A percentile compares a stretch with the other conserved stretches of the same genome.
These are phyloP conservation scores for Bombus pyrosoma DNA, from an alignment of 1,140 invertebrate genomes.

Conservation along the genomic window DNA sequence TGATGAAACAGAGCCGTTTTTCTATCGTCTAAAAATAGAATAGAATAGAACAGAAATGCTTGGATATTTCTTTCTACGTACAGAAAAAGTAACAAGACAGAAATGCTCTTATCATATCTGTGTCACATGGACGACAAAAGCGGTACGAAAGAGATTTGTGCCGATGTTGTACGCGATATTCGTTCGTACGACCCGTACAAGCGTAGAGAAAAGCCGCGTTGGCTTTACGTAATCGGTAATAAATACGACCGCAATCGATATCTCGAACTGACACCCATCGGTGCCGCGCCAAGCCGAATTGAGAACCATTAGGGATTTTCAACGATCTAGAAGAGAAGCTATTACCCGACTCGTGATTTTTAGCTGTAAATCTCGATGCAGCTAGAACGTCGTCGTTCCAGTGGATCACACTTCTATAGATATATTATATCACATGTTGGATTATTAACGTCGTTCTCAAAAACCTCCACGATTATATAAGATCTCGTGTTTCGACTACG, in stretches of 20 bases:
- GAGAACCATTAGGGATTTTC: slow-evolving; percentile 36
- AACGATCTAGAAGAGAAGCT: slow-evolving; percentile 10
- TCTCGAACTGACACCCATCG: slow-evolving; percentile 37
- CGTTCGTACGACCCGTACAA: slow-evolving; percentile 9
- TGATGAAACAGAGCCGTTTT: no score
- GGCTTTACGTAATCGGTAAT: slow-evolving; percentile 61
- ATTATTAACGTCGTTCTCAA: slow-evolving; percentile 32
- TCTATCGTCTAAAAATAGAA: background rate
- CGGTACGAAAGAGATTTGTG: slow-evolving; percentile 10
- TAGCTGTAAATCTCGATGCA: slow-evolving; percentile 18
- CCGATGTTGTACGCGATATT: slow-evolving; percentile 24
- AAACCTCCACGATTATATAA: slow-evolving; percentile 28
- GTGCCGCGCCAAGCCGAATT: slow-evolving; percentile 23
- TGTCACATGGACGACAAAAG: slow-evolving; percentile 1
- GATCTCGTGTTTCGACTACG: no score
- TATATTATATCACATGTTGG: background rate
- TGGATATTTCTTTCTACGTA: background rate
- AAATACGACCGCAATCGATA: slow-evolving; percentile 57
- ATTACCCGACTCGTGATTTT: slow-evolving; percentile 40
- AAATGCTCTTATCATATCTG: slow-evolving; percentile 7
- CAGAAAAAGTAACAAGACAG: background rate
- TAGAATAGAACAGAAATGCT: background rate
- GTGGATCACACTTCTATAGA: background rate
- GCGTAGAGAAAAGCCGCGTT: slow-evolving; percentile 14
- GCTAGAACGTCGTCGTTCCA: slow-evolving; percentile 5